phyloP scores from a whole-genome alignment of 2,888 invertebrate species.

The Beris chalybata region DNA sequence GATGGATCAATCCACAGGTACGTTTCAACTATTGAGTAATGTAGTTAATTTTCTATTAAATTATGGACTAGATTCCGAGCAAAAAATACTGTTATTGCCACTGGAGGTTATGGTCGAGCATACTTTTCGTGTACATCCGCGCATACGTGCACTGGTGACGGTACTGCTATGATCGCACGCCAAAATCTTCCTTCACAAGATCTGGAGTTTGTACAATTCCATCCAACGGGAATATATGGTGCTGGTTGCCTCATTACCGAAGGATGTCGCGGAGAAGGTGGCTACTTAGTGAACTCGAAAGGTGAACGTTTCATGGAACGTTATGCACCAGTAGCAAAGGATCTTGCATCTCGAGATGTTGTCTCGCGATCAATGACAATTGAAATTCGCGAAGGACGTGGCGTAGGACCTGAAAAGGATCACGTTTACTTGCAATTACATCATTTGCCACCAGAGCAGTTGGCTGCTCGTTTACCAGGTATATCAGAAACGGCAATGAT shows the following conservation, averaged over 20 bases:
- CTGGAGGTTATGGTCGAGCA: slow-evolving; percentile 81
- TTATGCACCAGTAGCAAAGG: slow-evolving; percentile 94
- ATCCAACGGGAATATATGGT: slow-evolving; percentile 97
- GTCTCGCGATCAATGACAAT: slow-evolving; percentile 94
- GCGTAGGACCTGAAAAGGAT: slow-evolving; percentile 91
- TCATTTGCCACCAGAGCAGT: slow-evolving; percentile 89
- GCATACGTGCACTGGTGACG: slow-evolving; percentile 95
- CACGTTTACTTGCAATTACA: slow-evolving; percentile 90
- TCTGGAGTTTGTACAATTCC: slow-evolving; percentile 97
- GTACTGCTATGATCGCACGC: slow-evolving; percentile 87
- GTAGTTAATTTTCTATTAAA: background rate
- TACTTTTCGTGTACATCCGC: slow-evolving; percentile 97
- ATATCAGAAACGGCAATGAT: slow-evolving; percentile 95
- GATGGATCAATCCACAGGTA: slow-evolving; percentile 90
- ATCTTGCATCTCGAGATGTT: slow-evolving; percentile 93
- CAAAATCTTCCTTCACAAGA: slow-evolving; percentile 90
- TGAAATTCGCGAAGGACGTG: slow-evolving; percentile 92
- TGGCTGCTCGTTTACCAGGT: slow-evolving; percentile 61
- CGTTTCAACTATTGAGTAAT: background rate
- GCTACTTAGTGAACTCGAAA: slow-evolving; percentile 88
- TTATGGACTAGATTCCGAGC: slow-evolving; percentile 57
- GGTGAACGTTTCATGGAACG: slow-evolving; percentile 96
- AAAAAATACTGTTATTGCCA: slow-evolving; percentile 69
- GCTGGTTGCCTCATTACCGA: slow-evolving; percentile 96
- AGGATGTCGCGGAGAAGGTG: slow-evolving; percentile 92